Evolutionary conservation across 2,888 invertebrate genomes (phyloP).

Genomic region (Lasioglossum pauxillum): DNA sequence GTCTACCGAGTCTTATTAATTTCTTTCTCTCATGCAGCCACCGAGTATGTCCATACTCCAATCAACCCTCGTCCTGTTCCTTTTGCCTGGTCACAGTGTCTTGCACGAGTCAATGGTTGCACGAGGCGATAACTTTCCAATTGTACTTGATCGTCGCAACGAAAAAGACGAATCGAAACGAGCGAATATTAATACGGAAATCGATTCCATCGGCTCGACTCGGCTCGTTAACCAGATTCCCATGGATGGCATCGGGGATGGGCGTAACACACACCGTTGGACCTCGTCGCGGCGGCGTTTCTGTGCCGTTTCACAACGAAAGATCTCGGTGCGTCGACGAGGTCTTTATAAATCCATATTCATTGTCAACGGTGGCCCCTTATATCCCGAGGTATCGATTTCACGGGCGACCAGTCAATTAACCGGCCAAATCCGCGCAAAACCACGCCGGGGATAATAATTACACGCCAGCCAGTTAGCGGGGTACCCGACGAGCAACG

Average conservation of each 20-base stretch:
- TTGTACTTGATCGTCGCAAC: not conserved
- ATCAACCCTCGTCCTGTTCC: not conserved
- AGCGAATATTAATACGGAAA: conserved; percentile 36
- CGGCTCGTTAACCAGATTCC: not conserved
- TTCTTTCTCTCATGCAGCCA: not conserved
- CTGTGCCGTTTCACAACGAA: conserved; percentile 22
- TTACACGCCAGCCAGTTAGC: conserved; percentile 33
- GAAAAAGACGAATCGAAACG: not conserved
- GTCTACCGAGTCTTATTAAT: not conserved
- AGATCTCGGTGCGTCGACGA: conserved; percentile 25
- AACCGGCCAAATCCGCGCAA: conserved; percentile 50
- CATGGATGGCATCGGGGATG: conserved; percentile 1
- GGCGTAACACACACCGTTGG: conserved; percentile 18
- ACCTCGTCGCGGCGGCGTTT: not conserved
- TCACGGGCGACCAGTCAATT: conserved; percentile 54
- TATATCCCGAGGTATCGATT: conserved; percentile 27
- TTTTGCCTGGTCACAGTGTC: not conserved
- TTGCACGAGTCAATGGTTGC: not conserved
- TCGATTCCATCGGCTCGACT: conserved; percentile 20
- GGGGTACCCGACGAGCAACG: conserved; percentile 42
- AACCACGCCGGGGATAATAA: conserved; percentile 30
- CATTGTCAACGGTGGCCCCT: conserved; percentile 38
- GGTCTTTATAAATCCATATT: conserved; percentile 48
- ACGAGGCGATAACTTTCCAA: conserved; percentile 8
- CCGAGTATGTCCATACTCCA: not conserved